A percentile compares a stretch with the other conserved stretches of the same genome.
Evolutionary conservation across 1,140 invertebrate species (phyloP).

Genomic region (Drosophila athabasca): DNA sequence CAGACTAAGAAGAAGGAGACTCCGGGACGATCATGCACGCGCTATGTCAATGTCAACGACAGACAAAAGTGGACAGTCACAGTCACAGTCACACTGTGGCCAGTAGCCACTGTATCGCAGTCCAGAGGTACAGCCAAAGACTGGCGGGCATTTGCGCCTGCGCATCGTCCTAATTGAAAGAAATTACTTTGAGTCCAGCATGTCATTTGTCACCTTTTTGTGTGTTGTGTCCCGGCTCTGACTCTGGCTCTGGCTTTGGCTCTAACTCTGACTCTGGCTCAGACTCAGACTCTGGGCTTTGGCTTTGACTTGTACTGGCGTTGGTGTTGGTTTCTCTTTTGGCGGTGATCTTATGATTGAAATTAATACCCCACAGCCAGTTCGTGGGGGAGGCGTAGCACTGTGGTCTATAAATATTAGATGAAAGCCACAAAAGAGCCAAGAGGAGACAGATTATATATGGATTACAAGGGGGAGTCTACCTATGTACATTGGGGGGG

Average conservation of each 20-base stretch:
- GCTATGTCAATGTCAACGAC: slow-evolving; percentile 82
- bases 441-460: background rate
- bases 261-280: background rate
- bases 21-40: slow-evolving; percentile 61
- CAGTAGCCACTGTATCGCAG: slow-evolving; percentile 1
- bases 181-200: slow-evolving; percentile 81
- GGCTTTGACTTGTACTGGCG: background rate
- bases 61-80: slow-evolving; percentile 68
- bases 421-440: background rate
- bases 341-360: slow-evolving; percentile 36
- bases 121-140: background rate
- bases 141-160: slow-evolving; percentile 46
- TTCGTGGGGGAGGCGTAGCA: background rate
- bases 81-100: background rate
- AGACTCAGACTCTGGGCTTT: background rate
- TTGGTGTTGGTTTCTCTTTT: background rate
- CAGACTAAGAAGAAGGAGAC: too few species aligned
- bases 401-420: slow-evolving; percentile 5
- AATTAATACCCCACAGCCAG: slow-evolving; percentile 31
- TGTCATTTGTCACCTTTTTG: slow-evolving; percentile 82
- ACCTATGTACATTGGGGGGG: too few species aligned
- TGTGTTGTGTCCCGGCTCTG: slow-evolving; percentile 6
- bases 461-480: background rate
- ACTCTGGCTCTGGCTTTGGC: background rate
- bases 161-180: slow-evolving; percentile 81